Base-by-base conservation (phyloP, 1,140 invertebrate species). In the Euwallacea similis region DNA sequence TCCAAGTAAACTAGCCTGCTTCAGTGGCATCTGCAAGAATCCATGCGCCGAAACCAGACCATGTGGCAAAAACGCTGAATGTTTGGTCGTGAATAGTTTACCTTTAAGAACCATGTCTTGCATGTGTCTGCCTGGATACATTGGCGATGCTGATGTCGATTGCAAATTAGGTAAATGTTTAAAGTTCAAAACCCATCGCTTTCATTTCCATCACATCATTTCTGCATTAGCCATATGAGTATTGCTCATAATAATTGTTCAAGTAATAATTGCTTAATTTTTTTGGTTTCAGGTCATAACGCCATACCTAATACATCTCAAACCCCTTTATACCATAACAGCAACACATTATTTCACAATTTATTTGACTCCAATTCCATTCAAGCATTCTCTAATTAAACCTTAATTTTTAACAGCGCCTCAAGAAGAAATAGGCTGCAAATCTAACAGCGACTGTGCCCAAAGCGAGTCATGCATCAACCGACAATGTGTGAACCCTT, bases 31-130 rank as follows among this genome's bases (percentile, higher is more conserved):
- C 69, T 97, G 94, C 78, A 88, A 88, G 77, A 92, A 96, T 80
- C 93, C 94, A 0, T 97, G 95, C 78, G 77, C 79, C 7, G 86
- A 92, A 72, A 88, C 88, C 0, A 88, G 89, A 75, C 93, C 94
- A 0, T 97, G 95, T 79, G 93, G 92, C 10, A 78, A 81, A 9
- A 88, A 93, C 76, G 93, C 93, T 0, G 86, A 88, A 74, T 96
- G 94, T 79, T 86, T 87, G 2, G 92, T 96, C 0, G 88, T 94
- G 7, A 90, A 95, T 77, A 94, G 92, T 2, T 80, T 95, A 66
- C 94, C 94, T 4, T 86, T 94, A 81, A 86, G 93, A 74, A 94
- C 93, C 13, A 93, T 96, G 88, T 88, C 92, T 54, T 96, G 94
- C 79, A 87, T 91, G 77, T 96, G 94, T 80, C 84, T 91, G 59